Conservation (phyloP, 2,797 vertebrate genomes). For the Argyrosomus regius region DNA sequence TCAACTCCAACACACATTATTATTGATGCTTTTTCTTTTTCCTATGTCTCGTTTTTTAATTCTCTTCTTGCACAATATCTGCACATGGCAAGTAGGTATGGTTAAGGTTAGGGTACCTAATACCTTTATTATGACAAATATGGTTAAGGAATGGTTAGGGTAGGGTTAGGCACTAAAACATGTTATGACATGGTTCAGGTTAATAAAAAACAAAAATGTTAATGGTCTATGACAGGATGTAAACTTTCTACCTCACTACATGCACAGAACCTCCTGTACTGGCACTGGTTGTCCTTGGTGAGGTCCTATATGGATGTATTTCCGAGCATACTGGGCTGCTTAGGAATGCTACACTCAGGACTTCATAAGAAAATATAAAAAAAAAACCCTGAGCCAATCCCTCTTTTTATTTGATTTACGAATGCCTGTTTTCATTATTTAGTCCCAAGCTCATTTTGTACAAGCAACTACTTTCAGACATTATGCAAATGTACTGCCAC, state of each 20-base stretch:
- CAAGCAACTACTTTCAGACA: background rate
- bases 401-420: slow-evolving; percentile 5
- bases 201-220: background rate
- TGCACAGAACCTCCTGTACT: background rate
- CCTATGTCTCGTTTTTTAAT: background rate
- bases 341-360: background rate
- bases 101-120: background rate
- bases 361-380: background rate
- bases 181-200: background rate
- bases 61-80: background rate
- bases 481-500: slow-evolving; percentile 44
- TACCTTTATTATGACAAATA: background rate
- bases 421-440: background rate
- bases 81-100: background rate
- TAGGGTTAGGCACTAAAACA: background rate
- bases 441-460: background rate
- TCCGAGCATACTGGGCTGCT: background rate
- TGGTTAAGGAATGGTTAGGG: background rate
- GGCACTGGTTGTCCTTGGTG: background rate
- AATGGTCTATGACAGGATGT: no score
- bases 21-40: no score
- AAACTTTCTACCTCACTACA: background rate
- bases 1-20: no score
- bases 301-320: background rate
- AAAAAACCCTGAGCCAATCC: background rate